Evolutionary conservation across 2,888 invertebrate genomes (phyloP), one percentile per base, ranked within the genome.

Genomic region (Octodonta nipae): DNA sequence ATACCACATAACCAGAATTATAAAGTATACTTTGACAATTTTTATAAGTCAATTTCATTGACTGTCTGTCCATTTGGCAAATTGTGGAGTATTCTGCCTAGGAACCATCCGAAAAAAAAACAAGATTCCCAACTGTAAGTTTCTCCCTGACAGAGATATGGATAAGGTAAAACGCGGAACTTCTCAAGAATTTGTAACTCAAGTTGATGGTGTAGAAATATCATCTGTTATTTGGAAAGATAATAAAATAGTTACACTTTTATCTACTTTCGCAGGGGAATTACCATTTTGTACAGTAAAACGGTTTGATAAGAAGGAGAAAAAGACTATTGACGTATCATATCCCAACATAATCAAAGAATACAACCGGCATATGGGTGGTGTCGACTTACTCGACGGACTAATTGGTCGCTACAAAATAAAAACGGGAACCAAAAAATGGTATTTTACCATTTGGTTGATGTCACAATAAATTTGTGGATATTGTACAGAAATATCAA

Each of bases 221-320:
- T 28, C 24, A 28, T 32, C 35, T 3, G 35, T 35, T 24, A 11
- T 16, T 6, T 56, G 55, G 54, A 56, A 56, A 43, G 55, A 56
- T 38, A 56, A 53, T 33, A 56, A 55, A 39, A 49, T 45, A 36
- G 54, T 56, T 32, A 46, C 41, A 32, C 41, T 55, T 36, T 42
- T 51, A 39, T 55, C 56, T 33, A 50, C 54, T 25, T 56, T 51
- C 34, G 52, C 52, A 39, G 55, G 54, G 33, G 48, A 46, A 42
- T 46, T 52, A 20, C 33, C 37, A 15, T 38, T 30, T 10, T 11
- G 13, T 13, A 11, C 11, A 15, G 35, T 35, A 5, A 28, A 33
- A 25, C 25, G 32, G 6, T 38, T 15, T 15, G 34, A 43, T 29
- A 39, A 34, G 22, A 38, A 36, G 26, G 13, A 30, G 22, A 46